Evolutionary conservation across 2,797 vertebrate genomes (phyloP), one percentile per base, ranked within the genome.

Genomic region (Amphiprion clarkii): DNA sequence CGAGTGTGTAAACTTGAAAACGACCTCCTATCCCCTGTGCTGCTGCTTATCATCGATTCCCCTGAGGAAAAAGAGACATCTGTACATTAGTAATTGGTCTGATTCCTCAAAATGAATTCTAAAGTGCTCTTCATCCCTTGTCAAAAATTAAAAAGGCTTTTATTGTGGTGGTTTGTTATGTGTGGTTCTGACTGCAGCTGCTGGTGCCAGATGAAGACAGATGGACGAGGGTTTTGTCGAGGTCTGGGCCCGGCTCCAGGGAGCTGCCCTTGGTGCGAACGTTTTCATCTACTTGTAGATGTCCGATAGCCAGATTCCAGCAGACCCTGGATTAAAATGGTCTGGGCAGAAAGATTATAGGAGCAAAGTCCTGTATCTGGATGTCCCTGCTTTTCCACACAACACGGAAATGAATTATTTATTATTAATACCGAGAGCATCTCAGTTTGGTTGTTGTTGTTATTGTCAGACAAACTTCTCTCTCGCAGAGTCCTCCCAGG

Each of bases 281-380:
- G 9, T 76, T 90, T 87, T 87, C 87, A 86, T 91, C 86, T 76
- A 76, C 79, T 88, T 40, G 80, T 82, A 57, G 77, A 87, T 82
- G 82, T 89, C 71, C 17, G 17, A 58, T 70, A 56, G 81, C 72
- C 83, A 84, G 89, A 92, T 87, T 87, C 84, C 87, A 87, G 75
- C 85, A 71, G 76, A 81, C 63, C 53, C 82, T 36, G 87, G 90
- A 93, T 92, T 91, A 91, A 90, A 87, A 66, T 0, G 72, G 74
- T 77, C 66, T 70, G 73, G 68, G 33, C 58, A 8, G 76, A 61
- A 83, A 81, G 87, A 91, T 92, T 92, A 92, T 1, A 53, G 59
- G 66, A 67, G 76, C 70, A 83, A 76, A 87, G 74, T 85, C 78
- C 53, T 61, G 71, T 80, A 55, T 80, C 75, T 78, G 62, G 74